These are phyloP conservation scores for Thereva unica DNA, from an alignment of 2,888 invertebrate genomes.

Conservation along the genomic window DNA sequence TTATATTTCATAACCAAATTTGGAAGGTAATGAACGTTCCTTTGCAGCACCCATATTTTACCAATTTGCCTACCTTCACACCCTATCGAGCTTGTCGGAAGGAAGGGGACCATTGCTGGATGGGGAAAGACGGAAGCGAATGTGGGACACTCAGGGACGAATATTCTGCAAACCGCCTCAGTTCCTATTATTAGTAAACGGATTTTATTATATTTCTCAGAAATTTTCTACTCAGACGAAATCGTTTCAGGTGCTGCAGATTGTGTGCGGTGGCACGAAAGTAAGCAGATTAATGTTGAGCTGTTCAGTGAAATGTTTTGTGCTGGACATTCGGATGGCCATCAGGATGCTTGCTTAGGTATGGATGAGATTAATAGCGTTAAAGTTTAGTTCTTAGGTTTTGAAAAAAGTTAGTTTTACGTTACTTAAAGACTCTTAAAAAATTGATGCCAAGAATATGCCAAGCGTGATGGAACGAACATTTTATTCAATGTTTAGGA, in stretches of 20 bases:
- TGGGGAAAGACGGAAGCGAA: constrained; percentile 82
- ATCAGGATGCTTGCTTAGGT: constrained; percentile 81
- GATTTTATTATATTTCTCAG: neutral
- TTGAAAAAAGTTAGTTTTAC: too few species aligned
- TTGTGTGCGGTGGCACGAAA: constrained; percentile 80
- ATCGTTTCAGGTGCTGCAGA: constrained; percentile 66
- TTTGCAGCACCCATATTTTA: constrained; percentile 66
- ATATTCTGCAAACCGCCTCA: constrained; percentile 75
- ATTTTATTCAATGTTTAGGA: too few species aligned
- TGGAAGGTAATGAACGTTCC: neutral
- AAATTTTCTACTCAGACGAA: neutral
- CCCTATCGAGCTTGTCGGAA: constrained; percentile 59
- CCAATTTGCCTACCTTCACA: constrained; percentile 77
- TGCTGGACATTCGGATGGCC: constrained; percentile 80
- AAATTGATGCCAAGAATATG: too few species aligned
- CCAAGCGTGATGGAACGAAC: too few species aligned
- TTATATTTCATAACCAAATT: neutral
- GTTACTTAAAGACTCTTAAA: too few species aligned
- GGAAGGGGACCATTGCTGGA: constrained; percentile 73
- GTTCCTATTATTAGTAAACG: constrained; percentile 75
- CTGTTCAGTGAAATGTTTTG: constrained; percentile 80
- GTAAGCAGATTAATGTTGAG: constrained; percentile 78
- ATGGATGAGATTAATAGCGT: constrained; percentile 36
- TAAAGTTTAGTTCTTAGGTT: neutral
- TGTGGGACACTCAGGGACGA: constrained; percentile 76